phyloP scores from a whole-genome alignment of 2,888 invertebrate genomes.

The Hydropsyche betteni region DNA sequence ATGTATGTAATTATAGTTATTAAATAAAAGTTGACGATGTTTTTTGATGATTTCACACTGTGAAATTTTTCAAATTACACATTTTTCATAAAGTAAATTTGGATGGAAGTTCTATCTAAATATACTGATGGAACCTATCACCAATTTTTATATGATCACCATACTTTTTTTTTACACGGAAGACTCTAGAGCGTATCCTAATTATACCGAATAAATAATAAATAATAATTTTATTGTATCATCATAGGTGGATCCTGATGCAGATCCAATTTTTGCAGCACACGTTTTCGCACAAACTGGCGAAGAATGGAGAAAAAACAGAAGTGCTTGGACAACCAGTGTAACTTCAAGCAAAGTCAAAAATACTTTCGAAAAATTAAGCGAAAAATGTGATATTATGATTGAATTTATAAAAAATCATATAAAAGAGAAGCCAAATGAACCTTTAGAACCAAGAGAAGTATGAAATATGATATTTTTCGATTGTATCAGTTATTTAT shows the following conservation, averaged over 20 bases:
- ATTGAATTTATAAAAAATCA: slow-evolving; percentile 37
- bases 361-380: slow-evolving; percentile 36
- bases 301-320: slow-evolving; percentile 36
- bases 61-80: no score
- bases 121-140: no score
- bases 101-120: no score
- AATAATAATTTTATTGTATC: neutral
- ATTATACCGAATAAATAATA: neutral
- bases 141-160: no score
- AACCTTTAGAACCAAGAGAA: slow-evolving; percentile 42
- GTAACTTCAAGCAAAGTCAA: slow-evolving; percentile 44
- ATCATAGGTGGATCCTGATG: slow-evolving; percentile 13
- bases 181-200: no score
- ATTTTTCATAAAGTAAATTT: no score
- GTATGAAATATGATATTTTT: slow-evolving; percentile 1
- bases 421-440: slow-evolving; percentile 36
- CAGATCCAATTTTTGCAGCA: slow-evolving; percentile 22
- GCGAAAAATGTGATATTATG: slow-evolving; percentile 40
- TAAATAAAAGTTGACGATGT: no score
- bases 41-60: no score
- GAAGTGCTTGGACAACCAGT: slow-evolving; percentile 33
- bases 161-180: no score
- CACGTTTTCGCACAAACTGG: slow-evolving; percentile 28
- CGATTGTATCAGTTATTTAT: neutral
- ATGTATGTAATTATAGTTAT: no score